Conservation (phyloP, 2,113 vertebrate species). For the Gnathonemus longibarbis region DNA sequence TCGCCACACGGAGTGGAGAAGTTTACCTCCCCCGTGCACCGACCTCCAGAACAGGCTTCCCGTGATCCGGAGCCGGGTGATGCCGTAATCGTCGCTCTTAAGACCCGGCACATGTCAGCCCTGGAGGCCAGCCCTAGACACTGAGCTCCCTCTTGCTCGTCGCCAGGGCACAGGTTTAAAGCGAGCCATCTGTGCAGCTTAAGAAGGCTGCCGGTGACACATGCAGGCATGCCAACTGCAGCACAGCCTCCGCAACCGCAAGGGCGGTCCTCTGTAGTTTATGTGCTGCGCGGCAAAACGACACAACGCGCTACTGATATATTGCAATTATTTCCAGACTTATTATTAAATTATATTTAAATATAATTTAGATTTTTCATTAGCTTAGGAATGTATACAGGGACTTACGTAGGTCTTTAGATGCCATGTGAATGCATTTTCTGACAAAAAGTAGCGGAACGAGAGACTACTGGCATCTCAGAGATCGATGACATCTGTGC, state of each 20-base stretch:
- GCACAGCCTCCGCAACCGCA: neutral
- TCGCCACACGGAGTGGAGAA: neutral
- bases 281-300: neutral
- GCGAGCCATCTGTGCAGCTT: neutral
- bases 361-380: neutral
- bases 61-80: slow-evolving; percentile 1
- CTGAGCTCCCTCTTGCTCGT: neutral
- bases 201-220: slow-evolving; percentile 7
- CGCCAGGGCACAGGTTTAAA: neutral
- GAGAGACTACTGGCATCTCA: neutral
- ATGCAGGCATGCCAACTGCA: neutral
- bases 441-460: neutral
- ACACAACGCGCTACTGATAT: neutral
- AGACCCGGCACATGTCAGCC: slow-evolving; percentile 14
- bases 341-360: neutral
- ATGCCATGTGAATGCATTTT: neutral
- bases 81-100: slow-evolving; percentile 9
- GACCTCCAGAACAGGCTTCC: slow-evolving; percentile 5
- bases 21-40: neutral
- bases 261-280: neutral
- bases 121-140: slow-evolving; percentile 1
- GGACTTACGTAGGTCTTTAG: neutral
- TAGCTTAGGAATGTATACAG: neutral
- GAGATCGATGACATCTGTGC: neutral
- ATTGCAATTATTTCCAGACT: neutral